Evolutionary conservation across 2,797 vertebrate genomes (phyloP).

Genomic region (Gastrophryne carolinensis): DNA sequence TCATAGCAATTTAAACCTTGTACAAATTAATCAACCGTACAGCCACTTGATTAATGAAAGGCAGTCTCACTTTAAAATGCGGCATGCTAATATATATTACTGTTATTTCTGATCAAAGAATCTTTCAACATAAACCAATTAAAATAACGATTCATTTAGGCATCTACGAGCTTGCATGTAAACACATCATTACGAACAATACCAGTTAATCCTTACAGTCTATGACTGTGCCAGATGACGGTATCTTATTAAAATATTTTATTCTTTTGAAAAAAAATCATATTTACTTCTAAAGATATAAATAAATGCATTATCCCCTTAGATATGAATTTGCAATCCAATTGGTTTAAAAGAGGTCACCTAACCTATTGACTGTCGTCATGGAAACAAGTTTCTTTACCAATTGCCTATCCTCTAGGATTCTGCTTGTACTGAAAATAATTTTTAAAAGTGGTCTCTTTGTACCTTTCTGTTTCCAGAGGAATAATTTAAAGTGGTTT

Average conservation of each 20-base stretch:
- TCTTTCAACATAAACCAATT: constrained; percentile 80
- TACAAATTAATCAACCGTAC: constrained; percentile 84
- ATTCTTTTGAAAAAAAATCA: constrained; percentile 42
- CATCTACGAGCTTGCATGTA: constrained; percentile 65
- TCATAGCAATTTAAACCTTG: constrained; percentile 85
- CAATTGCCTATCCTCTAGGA: constrained; percentile 42
- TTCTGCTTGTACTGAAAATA: constrained; percentile 45
- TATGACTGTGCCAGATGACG: constrained; percentile 15
- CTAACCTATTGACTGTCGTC: constrained; percentile 52
- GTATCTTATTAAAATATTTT: constrained; percentile 51
- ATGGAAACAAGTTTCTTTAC: constrained; percentile 50
- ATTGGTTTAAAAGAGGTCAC: constrained; percentile 54
- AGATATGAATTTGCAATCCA: constrained; percentile 54
- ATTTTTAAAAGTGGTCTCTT: constrained; percentile 52
- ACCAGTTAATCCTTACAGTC: constrained; percentile 27
- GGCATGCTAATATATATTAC: constrained; percentile 82
- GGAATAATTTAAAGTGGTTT: constrained; percentile 44
- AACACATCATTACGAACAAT: constrained; percentile 50
- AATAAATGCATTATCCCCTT: constrained; percentile 53
- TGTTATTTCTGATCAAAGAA: constrained; percentile 79
- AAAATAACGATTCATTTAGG: constrained; percentile 74
- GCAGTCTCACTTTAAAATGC: constrained; percentile 81
- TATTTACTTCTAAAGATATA: constrained; percentile 49
- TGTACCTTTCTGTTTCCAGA: constrained; percentile 42
- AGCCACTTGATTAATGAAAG: constrained; percentile 85